Base-by-base conservation (phyloP, 2,797 vertebrate genomes). In the Sebastes hubbsi region DNA sequence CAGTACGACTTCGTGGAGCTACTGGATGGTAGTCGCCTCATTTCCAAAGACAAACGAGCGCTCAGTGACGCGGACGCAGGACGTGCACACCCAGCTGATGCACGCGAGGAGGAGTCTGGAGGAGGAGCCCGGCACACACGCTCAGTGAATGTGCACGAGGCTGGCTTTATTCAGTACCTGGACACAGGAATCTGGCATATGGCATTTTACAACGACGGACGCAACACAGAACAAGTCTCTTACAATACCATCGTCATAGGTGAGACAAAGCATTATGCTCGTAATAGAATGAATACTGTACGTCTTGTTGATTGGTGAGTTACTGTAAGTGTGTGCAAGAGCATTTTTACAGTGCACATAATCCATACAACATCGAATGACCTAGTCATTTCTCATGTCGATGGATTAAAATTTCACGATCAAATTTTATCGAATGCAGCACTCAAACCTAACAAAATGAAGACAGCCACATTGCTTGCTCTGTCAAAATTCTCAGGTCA, bases 1-100 rank as follows among this genome's bases (percentile, higher is more conserved):
- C 94, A 99, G 98, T 99, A 99, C 0, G 98, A 99, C 90, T 99
- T 99, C 63, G 98, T 99, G 81, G 98, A 99, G 90, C 95, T 99
- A 42, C 92, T 99, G 88, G 98, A 99, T 2, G 98, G 98, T 46
- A 99, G 97, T 91, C 96, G 98, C 22, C 92, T 99, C 86, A 98
- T 99, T 63, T 95, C 97, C 0, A 97, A 97, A 94, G 98, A 99
- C 88, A 98, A 99, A 82, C 95, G 97, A 56, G 97, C 97, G 7
- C 94, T 98, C 11, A 85, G 89, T 29, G 93, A 93, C 29, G 1
- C 2, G 0, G 89, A 91, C 4, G 18, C 49, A 1, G 72, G 78
- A 46, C 63, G 65, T 2, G 3, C 69, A 5, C 73, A 67, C 56
- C 34, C 49, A 0, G 34, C 79, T 1, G 64, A 34, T 25, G 74